Conservation (phyloP, 2,113 vertebrate genomes). For the Phocoena phocoena region DNA sequence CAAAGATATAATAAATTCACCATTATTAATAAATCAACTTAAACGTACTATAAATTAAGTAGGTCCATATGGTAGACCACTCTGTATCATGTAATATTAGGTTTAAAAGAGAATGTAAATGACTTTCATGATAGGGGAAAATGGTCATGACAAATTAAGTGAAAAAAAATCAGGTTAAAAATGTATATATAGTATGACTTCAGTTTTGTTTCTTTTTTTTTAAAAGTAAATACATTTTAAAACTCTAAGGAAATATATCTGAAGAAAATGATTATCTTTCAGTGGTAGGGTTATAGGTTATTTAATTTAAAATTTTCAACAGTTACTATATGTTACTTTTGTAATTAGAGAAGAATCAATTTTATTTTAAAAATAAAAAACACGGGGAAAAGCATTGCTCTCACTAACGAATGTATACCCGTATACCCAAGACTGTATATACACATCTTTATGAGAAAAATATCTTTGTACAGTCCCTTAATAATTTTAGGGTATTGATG, state of each 20-base stretch:
- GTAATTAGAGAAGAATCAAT: neutral
- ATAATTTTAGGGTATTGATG: neutral
- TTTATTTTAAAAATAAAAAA: neutral
- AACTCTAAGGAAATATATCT: neutral
- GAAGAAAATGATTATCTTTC: constrained; percentile 4
- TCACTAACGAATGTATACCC: neutral
- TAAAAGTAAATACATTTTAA: neutral
- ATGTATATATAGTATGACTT: neutral
- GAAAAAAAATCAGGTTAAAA: neutral
- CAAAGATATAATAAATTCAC: neutral
- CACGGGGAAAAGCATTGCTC: neutral
- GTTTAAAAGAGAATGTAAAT: neutral
- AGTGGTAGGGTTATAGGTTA: neutral
- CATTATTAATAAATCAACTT: neutral
- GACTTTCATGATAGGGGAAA: neutral
- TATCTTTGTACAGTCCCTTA: neutral
- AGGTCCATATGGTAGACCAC: neutral
- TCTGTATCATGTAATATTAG: neutral
- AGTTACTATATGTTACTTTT: neutral
- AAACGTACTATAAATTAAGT: neutral
- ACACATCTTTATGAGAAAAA: neutral
- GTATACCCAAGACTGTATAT: neutral
- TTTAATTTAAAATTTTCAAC: constrained; percentile 3
- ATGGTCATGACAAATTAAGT: neutral
- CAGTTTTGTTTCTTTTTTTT: neutral